Evolutionary conservation across 2,888 invertebrate genomes (phyloP), one percentile per base, ranked within the genome.

Genomic region (Cinara cedri): DNA sequence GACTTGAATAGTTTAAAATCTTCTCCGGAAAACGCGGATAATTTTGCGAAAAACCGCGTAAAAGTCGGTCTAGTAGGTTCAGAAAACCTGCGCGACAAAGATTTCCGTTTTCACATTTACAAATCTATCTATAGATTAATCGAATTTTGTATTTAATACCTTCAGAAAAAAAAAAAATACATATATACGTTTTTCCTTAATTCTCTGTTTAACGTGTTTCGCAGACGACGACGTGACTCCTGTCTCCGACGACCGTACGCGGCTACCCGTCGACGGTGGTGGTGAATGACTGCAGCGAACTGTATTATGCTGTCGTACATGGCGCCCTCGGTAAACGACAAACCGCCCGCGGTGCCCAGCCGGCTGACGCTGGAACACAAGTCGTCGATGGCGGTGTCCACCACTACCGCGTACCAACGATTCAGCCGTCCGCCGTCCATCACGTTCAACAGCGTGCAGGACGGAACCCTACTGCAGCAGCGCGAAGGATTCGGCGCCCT

Each of bases 251-350:
- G 19, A 46, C 42, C n/a, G 10, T 13, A 44, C 49, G 26, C 60
- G 62, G 42, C 21, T 4, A 8, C 49, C 4, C 26, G 34, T 10
- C 26, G 10, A 21, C 19, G 55, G 2, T 21, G 57, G 24, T 21
- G 68, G 68, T 19, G 68, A 54, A 57, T 68, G 65, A 19, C 55
- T 26, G 76, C 46, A 19, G 76, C 46, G 19, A 24, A 24, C 81
- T 81, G 82, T 81, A 84, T 82, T 82, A 93, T 93, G 93, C 88
- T 93, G 87, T 92, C 92, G 83, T 92, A 93, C 86, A 92, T 93
- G 91, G 88, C 92, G 84, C 92, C 92, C 60, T 81, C 82, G 44
- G 60, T 81, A 34, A 82, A 91, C 84, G 92, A 92, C 85, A 92
- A 92, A 86, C 91, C 92, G 76, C 91, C 92, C 78, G 89, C 90